Conservation (phyloP, 1,140 invertebrate species). For the Fopius arisanus region DNA sequence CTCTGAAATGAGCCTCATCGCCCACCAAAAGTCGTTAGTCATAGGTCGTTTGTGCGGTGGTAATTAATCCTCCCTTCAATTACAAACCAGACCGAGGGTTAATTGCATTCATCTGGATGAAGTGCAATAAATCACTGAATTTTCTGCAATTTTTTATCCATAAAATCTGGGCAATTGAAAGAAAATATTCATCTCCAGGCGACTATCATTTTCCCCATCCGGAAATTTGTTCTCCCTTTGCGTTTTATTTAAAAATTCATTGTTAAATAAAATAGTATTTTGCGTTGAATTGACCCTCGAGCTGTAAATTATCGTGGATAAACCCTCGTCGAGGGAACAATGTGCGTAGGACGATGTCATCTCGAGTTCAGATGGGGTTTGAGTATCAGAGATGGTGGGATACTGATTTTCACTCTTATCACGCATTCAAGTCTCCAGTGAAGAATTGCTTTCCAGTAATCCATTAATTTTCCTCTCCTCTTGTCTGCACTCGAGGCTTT, state of each 20-base stretch:
- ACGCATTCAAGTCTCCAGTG: conserved; percentile 8
- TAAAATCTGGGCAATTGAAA: too few species aligned
- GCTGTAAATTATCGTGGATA: not conserved
- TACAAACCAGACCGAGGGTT: not conserved
- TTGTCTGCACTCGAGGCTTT: not conserved
- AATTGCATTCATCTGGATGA: conserved; percentile 15
- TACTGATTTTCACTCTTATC: conserved; percentile 8
- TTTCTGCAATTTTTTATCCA: conserved; percentile 13
- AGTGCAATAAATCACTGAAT: not conserved
- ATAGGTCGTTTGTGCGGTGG: conserved; percentile 3
- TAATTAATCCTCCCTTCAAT: conserved; percentile 12
- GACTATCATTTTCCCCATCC: too few species aligned
- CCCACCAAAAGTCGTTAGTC: conserved; percentile 18
- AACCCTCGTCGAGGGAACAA: conserved; percentile 9
- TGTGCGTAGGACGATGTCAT: conserved; percentile 6
- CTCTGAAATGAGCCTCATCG: conserved; percentile 2
- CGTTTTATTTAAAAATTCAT: too few species aligned
- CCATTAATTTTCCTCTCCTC: not conserved
- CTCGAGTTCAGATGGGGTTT: not conserved
- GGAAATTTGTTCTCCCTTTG: too few species aligned
- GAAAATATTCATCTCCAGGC: too few species aligned
- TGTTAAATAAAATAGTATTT: too few species aligned
- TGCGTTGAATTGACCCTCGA: not conserved
- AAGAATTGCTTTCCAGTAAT: not conserved
- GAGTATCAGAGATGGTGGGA: not conserved